These are phyloP conservation scores for Itoplectis maculator DNA, from an alignment of 2,888 invertebrate genomes.

Conservation along the genomic window DNA sequence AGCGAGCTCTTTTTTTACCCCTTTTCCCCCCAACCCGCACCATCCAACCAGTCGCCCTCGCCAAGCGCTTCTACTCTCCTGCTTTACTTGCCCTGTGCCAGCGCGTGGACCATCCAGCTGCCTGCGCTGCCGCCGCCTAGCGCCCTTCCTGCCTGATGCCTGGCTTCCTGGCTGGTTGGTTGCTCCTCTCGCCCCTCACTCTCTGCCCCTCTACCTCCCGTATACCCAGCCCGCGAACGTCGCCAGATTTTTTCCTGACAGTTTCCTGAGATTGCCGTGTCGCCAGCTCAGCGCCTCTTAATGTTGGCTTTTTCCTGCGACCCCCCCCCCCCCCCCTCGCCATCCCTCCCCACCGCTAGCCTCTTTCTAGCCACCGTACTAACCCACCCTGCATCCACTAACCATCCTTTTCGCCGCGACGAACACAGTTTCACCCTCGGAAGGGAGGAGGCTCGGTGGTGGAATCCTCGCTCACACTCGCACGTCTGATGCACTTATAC, in stretches of 20 bases:
- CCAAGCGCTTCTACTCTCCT: conserved; percentile 18
- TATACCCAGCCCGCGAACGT: conserved; percentile 14
- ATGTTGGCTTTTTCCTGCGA: conserved; percentile 77
- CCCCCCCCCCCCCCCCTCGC: conserved; percentile 44
- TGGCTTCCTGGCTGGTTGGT: too few species aligned
- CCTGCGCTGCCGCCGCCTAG: conserved; percentile 1
- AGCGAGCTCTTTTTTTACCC: conserved; percentile 74
- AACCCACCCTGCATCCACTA: too few species aligned
- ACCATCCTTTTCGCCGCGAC: conserved; percentile 27
- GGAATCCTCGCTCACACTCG: conserved; percentile 8
- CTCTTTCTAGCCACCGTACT: too few species aligned
- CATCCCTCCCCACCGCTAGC: background rate
- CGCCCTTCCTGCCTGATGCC: too few species aligned
- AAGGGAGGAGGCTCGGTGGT: too few species aligned
- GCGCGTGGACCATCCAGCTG: background rate
- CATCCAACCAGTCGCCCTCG: conserved; percentile 16
- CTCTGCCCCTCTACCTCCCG: too few species aligned
- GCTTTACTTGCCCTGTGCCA: conserved; percentile 12
- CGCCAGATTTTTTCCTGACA: conserved; percentile 69
- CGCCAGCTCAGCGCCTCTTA: conserved; percentile 81
- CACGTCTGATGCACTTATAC: conserved; percentile 32
- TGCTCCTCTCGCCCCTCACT: too few species aligned
- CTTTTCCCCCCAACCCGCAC: conserved; percentile 8
- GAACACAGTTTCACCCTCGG: conserved; percentile 17
- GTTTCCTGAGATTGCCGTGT: conserved; percentile 80